Conservation (phyloP, 2,113 vertebrate genomes). For the Dicerorhinus sumatrensis region DNA sequence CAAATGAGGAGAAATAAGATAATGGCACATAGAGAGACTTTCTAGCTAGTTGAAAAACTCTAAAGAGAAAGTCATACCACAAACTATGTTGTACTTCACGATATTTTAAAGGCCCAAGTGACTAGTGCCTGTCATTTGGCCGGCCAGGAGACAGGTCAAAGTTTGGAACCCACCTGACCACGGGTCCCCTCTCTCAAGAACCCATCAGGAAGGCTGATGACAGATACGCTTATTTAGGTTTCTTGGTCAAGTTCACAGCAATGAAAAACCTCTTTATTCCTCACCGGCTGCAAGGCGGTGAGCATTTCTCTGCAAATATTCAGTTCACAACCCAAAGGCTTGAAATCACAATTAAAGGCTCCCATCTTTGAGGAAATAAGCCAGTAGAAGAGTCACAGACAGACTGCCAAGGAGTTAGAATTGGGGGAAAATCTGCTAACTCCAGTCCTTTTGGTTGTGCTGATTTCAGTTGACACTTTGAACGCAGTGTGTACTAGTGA, state of each 20-base stretch:
- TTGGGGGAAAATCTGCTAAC: background rate
- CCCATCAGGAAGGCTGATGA: background rate
- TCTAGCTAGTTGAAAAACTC: background rate
- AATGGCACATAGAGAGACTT: background rate
- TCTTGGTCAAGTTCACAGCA: background rate
- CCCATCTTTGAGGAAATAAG: background rate
- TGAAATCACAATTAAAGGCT: background rate
- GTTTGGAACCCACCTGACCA: background rate
- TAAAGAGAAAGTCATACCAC: background rate
- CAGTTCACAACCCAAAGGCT: background rate
- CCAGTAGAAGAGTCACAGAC: background rate
- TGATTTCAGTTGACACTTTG: background rate
- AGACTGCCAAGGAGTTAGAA: background rate
- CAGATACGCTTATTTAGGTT: background rate
- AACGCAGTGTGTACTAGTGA: background rate
- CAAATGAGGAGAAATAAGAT: background rate
- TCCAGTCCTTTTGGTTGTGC: background rate
- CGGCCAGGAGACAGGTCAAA: background rate
- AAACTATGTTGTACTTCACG: background rate
- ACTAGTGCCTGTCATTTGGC: background rate
- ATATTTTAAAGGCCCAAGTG: background rate
- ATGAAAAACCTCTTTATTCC: background rate
- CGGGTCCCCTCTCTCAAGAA: background rate
- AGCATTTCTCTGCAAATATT: background rate
- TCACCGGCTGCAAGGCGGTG: background rate